These are phyloP conservation scores for Pandemis cinnamomeana DNA, from an alignment of 2,888 invertebrate species.

Conservation along the genomic window DNA sequence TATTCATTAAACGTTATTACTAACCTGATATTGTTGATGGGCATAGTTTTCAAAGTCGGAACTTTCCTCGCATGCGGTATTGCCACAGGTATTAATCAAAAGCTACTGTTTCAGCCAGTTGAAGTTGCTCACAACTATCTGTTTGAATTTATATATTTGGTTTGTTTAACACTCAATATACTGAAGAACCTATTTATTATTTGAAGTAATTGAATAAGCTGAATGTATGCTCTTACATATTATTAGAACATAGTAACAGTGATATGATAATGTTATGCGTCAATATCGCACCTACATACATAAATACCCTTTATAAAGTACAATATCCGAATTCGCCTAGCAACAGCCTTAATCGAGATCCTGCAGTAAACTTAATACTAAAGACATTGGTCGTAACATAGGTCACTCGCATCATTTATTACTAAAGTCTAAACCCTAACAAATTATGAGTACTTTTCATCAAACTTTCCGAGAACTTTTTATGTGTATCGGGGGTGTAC, in stretches of 20 bases:
- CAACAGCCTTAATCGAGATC: too few species aligned
- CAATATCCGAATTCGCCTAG: too few species aligned
- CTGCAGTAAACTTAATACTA: too few species aligned
- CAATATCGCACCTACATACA: neutral
- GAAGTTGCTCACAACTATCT: constrained; percentile 13
- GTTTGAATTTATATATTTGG: constrained; percentile 10
- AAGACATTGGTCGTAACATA: too few species aligned
- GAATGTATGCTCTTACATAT: neutral
- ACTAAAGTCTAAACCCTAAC: too few species aligned
- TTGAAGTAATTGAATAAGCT: neutral
- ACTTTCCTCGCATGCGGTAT: constrained; percentile 48
- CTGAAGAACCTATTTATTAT: neutral
- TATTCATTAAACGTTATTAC: constrained; percentile 65
- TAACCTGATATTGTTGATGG: constrained; percentile 60
- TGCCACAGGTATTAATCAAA: constrained; percentile 39
- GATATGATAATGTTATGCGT: neutral
- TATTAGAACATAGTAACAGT: neutral
- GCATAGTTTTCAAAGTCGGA: constrained; percentile 58
- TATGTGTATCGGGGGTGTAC: too few species aligned
- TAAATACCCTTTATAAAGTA: neutral
- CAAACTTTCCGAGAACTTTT: too few species aligned
- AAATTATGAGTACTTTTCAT: too few species aligned
- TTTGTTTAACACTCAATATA: neutral
- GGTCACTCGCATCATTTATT: too few species aligned
- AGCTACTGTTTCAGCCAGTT: constrained; percentile 18